Conservation (phyloP, 2,797 vertebrate species). For the Bradypodion ventrale region DNA sequence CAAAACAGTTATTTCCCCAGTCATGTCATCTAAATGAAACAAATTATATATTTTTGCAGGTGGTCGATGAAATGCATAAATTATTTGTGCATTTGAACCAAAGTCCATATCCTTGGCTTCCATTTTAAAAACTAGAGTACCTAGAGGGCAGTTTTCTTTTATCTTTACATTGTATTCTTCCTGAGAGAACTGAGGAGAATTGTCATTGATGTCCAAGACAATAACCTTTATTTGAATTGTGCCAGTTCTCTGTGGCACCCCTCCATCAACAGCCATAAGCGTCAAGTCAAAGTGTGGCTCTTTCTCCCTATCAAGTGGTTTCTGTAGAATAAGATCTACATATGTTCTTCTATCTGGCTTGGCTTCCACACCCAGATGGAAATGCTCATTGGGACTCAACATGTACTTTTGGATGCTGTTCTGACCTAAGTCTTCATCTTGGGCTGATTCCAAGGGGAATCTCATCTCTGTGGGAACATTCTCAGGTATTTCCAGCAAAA, state of each 20-base stretch:
- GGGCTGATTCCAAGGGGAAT: conserved; percentile 78
- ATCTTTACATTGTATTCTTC: conserved; percentile 38
- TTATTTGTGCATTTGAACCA: conserved; percentile 53
- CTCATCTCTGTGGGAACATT: conserved; percentile 59
- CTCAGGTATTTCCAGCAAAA: conserved; percentile 73
- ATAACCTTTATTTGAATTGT: conserved; percentile 45
- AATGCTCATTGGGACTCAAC: conserved; percentile 73
- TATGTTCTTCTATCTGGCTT: conserved; percentile 52
- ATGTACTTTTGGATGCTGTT: conserved; percentile 73
- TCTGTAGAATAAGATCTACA: conserved; percentile 64
- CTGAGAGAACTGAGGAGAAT: conserved; percentile 63
- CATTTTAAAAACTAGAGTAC: conserved; percentile 31
- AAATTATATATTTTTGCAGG: conserved; percentile 54
- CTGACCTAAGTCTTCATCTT: conserved; percentile 65
- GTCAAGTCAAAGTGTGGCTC: conserved; percentile 73
- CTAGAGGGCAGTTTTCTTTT: conserved; percentile 45
- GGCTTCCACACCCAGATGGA: conserved; percentile 62
- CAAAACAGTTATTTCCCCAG: conserved; percentile 63
- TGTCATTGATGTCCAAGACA: conserved; percentile 58
- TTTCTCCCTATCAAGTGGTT: conserved; percentile 25
- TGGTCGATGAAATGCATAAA: conserved; percentile 62
- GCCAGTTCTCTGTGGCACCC: conserved; percentile 49
- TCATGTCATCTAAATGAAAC: conserved; percentile 40
- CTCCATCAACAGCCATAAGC: conserved; percentile 78
- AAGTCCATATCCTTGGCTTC: conserved; percentile 57